Evolutionary conservation across 2,113 vertebrate genomes (phyloP).

Genomic region (Irena cyanogastra): DNA sequence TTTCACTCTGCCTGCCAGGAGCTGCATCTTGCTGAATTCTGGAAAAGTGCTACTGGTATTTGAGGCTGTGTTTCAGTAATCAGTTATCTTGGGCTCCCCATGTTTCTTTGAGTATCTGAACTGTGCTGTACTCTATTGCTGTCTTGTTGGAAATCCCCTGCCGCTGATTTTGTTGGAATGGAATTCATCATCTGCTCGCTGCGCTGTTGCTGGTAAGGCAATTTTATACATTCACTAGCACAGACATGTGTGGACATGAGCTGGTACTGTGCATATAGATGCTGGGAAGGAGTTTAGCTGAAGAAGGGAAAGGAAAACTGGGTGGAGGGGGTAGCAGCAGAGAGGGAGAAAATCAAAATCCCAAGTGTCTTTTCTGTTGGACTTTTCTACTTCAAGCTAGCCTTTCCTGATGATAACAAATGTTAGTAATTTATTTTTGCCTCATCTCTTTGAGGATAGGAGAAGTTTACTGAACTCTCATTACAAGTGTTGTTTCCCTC

Average conservation of each 20-base stretch:
- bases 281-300: not conserved
- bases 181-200: constrained; percentile 45
- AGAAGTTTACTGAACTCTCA: not conserved
- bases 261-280: not conserved
- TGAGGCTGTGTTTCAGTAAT: not conserved
- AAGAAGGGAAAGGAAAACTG: not conserved
- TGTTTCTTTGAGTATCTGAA: not conserved
- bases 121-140: not conserved
- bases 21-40: constrained; percentile 4
- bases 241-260: not conserved
- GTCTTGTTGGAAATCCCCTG: constrained; percentile 30
- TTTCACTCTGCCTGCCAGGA: not conserved
- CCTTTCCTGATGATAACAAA: not conserved
- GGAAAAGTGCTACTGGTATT: not conserved
- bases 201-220: constrained; percentile 49
- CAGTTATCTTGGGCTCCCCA: not conserved
- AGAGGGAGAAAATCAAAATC: not conserved
- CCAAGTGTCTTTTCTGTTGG: not conserved
- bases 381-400: not conserved
- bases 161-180: constrained; percentile 36
- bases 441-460: not conserved
- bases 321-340: not conserved
- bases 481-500: not conserved
- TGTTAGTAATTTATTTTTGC: not conserved
- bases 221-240: not conserved